These are phyloP conservation scores for Sarcophaga variegata DNA, from an alignment of 2,888 invertebrate species.

Conservation along the genomic window DNA sequence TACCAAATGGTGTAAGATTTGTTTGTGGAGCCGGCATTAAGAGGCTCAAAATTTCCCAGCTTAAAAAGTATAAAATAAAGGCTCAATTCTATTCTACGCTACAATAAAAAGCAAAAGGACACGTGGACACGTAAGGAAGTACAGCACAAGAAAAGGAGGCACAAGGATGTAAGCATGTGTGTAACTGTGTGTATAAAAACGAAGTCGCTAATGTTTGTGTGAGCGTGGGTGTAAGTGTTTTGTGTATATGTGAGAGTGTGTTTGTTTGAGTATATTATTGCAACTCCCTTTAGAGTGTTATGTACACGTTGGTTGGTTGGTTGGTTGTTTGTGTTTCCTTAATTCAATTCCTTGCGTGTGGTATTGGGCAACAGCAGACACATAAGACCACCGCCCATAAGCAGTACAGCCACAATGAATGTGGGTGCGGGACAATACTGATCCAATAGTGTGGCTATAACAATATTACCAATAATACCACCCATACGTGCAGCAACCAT, in stretches of 20 bases:
- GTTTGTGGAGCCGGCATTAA: conserved; percentile 67
- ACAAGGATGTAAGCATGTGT: conserved; percentile 35
- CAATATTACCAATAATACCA: conserved; percentile 89
- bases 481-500: conserved; percentile 94
- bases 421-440: conserved; percentile 95
- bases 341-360: conserved; percentile 87
- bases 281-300: not conserved
- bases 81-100: conserved; percentile 51
- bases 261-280: conserved; percentile 38
- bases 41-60: conserved; percentile 23
- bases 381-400: conserved; percentile 93
- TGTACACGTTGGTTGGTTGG: too few species aligned
- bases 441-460: conserved; percentile 93
- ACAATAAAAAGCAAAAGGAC: too few species aligned
- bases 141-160: too few species aligned
- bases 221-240: not conserved
- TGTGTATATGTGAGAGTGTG: conserved; percentile 33
- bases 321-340: conserved; percentile 61
- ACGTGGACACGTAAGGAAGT: too few species aligned
- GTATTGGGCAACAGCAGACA: conserved; percentile 95
- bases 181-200: too few species aligned
- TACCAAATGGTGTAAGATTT: conserved; percentile 53
- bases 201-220: conserved; percentile 9
- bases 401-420: conserved; percentile 92
- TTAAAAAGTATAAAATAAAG: too few species aligned